Conservation (phyloP, 2,113 vertebrate species). For the Saccopteryx leptura region DNA sequence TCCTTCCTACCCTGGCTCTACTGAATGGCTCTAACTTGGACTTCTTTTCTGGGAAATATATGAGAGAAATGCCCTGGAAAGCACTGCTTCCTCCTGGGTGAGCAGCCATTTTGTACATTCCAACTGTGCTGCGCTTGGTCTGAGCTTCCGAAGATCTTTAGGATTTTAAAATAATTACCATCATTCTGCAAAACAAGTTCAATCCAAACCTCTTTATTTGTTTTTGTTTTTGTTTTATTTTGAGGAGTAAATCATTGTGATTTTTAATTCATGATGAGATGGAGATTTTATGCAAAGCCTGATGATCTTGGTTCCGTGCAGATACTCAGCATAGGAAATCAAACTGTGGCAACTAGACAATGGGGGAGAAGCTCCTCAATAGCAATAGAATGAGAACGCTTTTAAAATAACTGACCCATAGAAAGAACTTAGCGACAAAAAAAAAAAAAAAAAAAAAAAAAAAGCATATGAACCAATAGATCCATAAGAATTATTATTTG, state of each 20-base stretch:
- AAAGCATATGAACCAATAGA: background rate
- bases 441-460: constrained; percentile 51
- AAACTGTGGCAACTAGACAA: background rate
- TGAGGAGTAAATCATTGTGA: constrained; percentile 71
- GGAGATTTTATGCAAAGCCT: constrained; percentile 15
- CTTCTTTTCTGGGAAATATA: constrained; percentile 81
- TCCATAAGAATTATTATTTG: constrained; percentile 52
- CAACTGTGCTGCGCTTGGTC: constrained; percentile 75
- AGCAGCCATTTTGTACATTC: constrained; percentile 72
- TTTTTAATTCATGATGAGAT: constrained; percentile 69
- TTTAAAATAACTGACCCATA: constrained; percentile 5
- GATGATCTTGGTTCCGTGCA: background rate
- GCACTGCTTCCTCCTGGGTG: constrained; percentile 75
- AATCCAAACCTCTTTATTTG: constrained; percentile 72
- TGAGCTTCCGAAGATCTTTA: constrained; percentile 77
- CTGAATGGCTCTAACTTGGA: constrained; percentile 81
- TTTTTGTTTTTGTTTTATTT: constrained; percentile 9
- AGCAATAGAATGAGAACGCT: background rate
- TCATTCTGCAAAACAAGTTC: constrained; percentile 80
- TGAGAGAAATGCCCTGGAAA: constrained; percentile 78
- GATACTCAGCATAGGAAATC: background rate
- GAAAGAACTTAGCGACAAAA: constrained; percentile 56
- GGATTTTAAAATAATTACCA: constrained; percentile 82
- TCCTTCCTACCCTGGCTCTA: constrained; percentile 79
- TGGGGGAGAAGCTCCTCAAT: background rate